Percentiles rank a stretch among this genome's conserved stretches.
Conservation (phyloP, 2,888 invertebrate genomes). For the Trachelus stipa region DNA sequence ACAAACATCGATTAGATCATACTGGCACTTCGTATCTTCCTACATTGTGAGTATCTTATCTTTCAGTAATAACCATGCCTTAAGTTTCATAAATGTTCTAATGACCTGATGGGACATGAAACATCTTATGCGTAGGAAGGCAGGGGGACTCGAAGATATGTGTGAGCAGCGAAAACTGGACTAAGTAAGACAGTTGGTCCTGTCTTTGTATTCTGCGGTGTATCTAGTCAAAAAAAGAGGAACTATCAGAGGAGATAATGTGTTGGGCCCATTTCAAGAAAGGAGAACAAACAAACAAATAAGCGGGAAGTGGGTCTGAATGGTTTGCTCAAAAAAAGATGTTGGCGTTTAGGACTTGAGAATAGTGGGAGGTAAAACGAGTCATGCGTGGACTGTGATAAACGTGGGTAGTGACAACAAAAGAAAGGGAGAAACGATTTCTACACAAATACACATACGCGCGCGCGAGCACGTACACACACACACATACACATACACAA, state of each 20-base stretch:
- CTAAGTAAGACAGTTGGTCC: constrained; percentile 41
- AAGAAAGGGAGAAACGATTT: constrained; percentile 11
- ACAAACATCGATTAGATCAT: constrained; percentile 73
- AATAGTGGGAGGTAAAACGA: constrained; percentile 57
- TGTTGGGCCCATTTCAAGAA: constrained; percentile 1
- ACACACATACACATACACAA: constrained; percentile 37
- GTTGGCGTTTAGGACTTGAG: constrained; percentile 63
- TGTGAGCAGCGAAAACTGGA: constrained; percentile 62
- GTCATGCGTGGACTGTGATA: constrained; percentile 66
- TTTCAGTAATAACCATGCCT: constrained; percentile 15
- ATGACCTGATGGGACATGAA: constrained; percentile 1
- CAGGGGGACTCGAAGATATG: constrained; percentile 58
- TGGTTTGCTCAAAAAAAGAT: constrained; percentile 61
- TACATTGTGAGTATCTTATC: constrained; percentile 50
- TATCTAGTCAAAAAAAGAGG: constrained; percentile 61
- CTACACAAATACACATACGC: no score
- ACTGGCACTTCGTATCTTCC: constrained; percentile 56
- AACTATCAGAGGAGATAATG: constrained; percentile 21
- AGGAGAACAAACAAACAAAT: constrained; percentile 35
- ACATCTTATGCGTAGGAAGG: constrained; percentile 46
- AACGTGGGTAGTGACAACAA: constrained; percentile 47
- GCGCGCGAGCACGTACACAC: background rate
- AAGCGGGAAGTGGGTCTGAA: constrained; percentile 44
- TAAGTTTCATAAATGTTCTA: constrained; percentile 7
- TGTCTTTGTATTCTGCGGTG: constrained; percentile 50